A percentile compares a stretch with the other conserved stretches of the same genome.
phyloP scores from a whole-genome alignment of 1,140 invertebrate genomes.

The Nautilus pompilius region DNA sequence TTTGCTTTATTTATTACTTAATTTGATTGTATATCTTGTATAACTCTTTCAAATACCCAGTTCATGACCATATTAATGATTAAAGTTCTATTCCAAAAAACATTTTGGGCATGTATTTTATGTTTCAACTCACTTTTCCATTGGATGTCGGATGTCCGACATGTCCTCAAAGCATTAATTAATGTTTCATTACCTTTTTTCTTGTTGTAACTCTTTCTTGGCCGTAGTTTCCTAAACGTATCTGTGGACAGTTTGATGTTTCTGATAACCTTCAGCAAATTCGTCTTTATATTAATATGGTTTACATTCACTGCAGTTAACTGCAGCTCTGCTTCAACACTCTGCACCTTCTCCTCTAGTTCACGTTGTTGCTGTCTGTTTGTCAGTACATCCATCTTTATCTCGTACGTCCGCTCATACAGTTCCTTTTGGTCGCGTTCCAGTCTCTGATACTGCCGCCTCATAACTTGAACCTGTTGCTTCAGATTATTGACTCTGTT shows the following conservation, averaged over 20 bases:
- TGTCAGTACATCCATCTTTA: slow-evolving; percentile 32
- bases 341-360: slow-evolving; percentile 15
- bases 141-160: too few relatives aligned
- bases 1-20: too few relatives aligned
- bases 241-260: slow-evolving; percentile 25
- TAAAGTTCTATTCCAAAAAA: too few relatives aligned
- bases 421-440: slow-evolving; percentile 25
- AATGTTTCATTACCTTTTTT: neutral
- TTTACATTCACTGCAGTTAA: slow-evolving; percentile 21
- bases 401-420: slow-evolving; percentile 29
- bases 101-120: too few relatives aligned
- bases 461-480: slow-evolving; percentile 22
- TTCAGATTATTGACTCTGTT: too few relatives aligned
- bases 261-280: slow-evolving; percentile 26
- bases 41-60: too few relatives aligned
- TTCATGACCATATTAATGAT: too few relatives aligned
- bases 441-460: slow-evolving; percentile 21
- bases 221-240: slow-evolving; percentile 24
- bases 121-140: too few relatives aligned
- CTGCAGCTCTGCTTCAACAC: slow-evolving; percentile 27
- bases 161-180: too few relatives aligned
- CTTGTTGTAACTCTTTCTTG: too few relatives aligned
- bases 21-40: too few relatives aligned
- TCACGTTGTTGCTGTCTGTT: slow-evolving; percentile 28
- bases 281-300: slow-evolving; percentile 24